Conservation (phyloP, 2,888 invertebrate species). For the Pycnomerus fuliginosus region DNA sequence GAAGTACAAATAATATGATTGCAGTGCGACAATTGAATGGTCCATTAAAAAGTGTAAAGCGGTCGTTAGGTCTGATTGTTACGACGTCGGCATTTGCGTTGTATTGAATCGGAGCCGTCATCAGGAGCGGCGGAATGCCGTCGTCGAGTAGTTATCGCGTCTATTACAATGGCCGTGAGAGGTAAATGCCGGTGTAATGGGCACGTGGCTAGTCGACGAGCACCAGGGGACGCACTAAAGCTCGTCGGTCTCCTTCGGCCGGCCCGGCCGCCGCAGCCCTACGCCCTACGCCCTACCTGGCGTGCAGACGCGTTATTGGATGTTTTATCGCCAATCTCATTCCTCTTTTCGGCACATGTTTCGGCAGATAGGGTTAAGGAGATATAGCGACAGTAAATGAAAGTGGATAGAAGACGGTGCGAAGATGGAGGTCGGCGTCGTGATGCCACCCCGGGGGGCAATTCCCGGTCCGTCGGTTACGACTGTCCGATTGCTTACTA, state of each 20-base stretch:
- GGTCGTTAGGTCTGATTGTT: constrained; percentile 41
- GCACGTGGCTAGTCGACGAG: constrained; percentile 47
- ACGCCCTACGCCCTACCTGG: constrained; percentile 34
- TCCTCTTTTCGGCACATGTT: constrained; percentile 40
- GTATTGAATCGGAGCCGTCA: constrained; percentile 30
- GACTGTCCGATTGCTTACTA: constrained; percentile 61
- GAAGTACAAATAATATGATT: too few relatives aligned
- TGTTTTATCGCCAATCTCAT: constrained; percentile 44
- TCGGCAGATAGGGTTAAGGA: constrained; percentile 25
- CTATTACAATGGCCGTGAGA: constrained; percentile 45
- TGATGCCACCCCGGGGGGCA: constrained; percentile 60
- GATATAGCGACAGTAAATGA: constrained; percentile 45
- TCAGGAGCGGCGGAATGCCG: constrained; percentile 25
- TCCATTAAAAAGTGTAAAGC: constrained; percentile 40
- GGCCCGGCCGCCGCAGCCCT: constrained; percentile 12
- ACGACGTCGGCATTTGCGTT: constrained; percentile 28
- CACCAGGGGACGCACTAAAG: constrained; percentile 43
- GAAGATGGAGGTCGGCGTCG: constrained; percentile 35
- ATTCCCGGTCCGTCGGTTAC: constrained; percentile 64
- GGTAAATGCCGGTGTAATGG: constrained; percentile 48
- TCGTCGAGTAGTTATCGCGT: constrained; percentile 41
- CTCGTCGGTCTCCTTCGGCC: too few relatives aligned
- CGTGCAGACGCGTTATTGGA: constrained; percentile 37
- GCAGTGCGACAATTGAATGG: too few relatives aligned
- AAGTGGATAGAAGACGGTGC: constrained; percentile 42